Conservation (phyloP, 2,888 invertebrate species). For the Troilus luridus region DNA sequence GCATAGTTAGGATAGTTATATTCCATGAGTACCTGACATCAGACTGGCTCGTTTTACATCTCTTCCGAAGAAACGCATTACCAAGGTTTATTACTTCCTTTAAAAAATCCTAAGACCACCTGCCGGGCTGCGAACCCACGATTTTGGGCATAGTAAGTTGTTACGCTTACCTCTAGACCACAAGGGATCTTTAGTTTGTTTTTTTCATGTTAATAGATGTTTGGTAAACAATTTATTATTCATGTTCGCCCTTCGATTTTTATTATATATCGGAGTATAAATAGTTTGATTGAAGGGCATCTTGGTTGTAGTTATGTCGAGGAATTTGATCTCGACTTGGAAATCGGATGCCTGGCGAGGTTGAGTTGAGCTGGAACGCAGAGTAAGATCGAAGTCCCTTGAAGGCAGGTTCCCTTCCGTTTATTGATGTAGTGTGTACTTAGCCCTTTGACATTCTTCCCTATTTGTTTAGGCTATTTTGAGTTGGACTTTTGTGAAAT, state of each 20-base stretch:
- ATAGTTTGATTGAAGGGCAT: not conserved
- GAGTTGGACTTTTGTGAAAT: not conserved
- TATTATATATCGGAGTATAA: not conserved
- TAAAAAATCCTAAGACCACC: too few relatives aligned
- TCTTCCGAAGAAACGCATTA: too few relatives aligned
- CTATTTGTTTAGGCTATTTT: not conserved
- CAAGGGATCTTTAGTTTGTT: too few relatives aligned
- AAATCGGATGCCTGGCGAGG: not conserved
- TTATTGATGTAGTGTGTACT: not conserved
- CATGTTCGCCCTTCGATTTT: not conserved
- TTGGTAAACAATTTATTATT: not conserved
- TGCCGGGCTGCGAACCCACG: too few relatives aligned
- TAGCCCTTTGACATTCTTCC: slow-evolving; percentile 2
- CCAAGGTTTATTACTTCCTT: too few relatives aligned
- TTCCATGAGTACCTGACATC: too few relatives aligned
- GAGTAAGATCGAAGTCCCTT: not conserved
- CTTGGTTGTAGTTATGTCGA: not conserved
- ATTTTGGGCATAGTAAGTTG: too few relatives aligned
- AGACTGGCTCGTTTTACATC: too few relatives aligned
- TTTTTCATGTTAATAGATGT: too few relatives aligned
- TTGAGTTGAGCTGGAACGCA: not conserved
- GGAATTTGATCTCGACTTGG: not conserved
- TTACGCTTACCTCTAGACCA: too few relatives aligned
- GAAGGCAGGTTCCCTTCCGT: not conserved
- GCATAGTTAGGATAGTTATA: too few relatives aligned